Evolutionary conservation across 2,113 vertebrate genomes (phyloP), one percentile per base, ranked within the genome.

Genomic region (Sylvia atricapilla): DNA sequence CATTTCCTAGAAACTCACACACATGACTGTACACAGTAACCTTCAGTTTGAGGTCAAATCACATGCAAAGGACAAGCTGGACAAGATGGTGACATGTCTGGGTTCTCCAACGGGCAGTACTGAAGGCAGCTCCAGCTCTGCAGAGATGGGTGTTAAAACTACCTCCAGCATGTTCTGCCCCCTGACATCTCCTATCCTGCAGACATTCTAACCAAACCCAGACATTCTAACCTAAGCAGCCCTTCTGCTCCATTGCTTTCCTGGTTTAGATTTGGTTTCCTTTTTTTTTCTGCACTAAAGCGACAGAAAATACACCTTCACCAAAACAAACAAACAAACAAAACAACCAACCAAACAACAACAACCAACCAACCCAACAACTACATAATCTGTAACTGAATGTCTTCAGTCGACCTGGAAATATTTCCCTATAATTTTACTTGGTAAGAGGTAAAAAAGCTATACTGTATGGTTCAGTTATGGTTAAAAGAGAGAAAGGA

Each of bases 11-110:
- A 79, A 79, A 41, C 6, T 30, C 27, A 8, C 19, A 43, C 1
- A 1, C 23, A 31, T 0, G 0, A 9, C 11, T 68, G 83, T 47
- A 35, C 0, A 1, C 16, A 22, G 20, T 19, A 59, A 20, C 39
- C 14, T 10, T 35, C 13, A 1, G 2, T 28, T 22, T 81, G 46
- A 24, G 7, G 20, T 55, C 3, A 3, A 67, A 18, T 62, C 6
- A 1, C 1, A 0, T 15, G 13, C 33, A 74, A 25, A 9, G 24
- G 47, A 33, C 30, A 68, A 62, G 11, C 23, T 79, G 50, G 25
- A 62, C 69, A 23, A 83, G 14, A 46, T 15, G 8, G 21, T 50
- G 21, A 39, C 6, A 4, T 33, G 14, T 4, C 68, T 69, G 13
- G 25, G 6, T 8, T 84, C 39, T 43, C 21, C 1, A 1, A 74